Evolutionary conservation across 2,113 vertebrate species (phyloP), one percentile per base, ranked within the genome.

Genomic region (Osmerus eperlanus): DNA sequence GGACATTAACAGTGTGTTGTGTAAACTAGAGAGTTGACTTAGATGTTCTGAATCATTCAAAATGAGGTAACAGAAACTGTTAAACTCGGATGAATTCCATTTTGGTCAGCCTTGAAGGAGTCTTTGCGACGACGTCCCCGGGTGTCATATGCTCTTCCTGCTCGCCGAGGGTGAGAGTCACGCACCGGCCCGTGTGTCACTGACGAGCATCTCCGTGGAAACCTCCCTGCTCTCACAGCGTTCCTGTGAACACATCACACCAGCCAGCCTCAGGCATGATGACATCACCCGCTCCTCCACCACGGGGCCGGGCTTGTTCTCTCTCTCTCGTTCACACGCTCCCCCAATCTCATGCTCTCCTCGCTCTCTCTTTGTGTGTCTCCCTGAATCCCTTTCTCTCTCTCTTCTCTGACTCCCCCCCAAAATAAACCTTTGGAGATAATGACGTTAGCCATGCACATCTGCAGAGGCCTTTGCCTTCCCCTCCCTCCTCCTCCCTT

Each of bases 361-460:
- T 63, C 70, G 19, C 5, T 83, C 66, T 66, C 55, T 62, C 56
- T 56, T 47, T 47, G 41, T 47, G 41, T 47, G 41, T 47, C 7
- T 47, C 41, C 41, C 9, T 47, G 41, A 47, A 47, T 47, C 9
- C 32, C 13, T 67, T 54, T 1, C 28, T 74, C 53, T 18, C 62
- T 66, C 36, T 62, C 63, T 55, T 72, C 41, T 79, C 83, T 71
- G 62, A 25, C 16, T 23, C 71, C 36, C 58, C 73, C 54, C 70
- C 62, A 65, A 73, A 75, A 19, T 56, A 71, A 58, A 78, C 76
- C 64, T 56, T 78, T 67, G 64, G 84, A 78, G 81, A 78, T 82
- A 84, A 85, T 82, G 79, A 32, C 71, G 71, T 87, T 84, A 85
- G 79, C 73, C 62, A 51, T 25, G 73, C 82, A 77, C 90, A 91